These are phyloP conservation scores for Falcunculus frontatus DNA, from an alignment of 2,113 vertebrate genomes.

Conservation along the genomic window DNA sequence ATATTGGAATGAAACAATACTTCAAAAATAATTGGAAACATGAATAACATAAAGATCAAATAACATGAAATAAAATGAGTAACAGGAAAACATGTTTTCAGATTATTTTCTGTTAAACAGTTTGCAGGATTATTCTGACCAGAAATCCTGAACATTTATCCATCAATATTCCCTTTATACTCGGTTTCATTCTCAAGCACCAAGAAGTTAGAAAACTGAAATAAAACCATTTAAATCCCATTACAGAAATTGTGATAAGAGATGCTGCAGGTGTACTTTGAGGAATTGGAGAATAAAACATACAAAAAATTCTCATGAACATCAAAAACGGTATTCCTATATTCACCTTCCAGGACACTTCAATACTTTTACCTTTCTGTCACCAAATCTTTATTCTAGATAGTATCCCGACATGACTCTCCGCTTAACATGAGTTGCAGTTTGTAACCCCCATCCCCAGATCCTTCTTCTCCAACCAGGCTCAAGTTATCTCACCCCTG, in stretches of 20 bases:
- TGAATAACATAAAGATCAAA: background rate
- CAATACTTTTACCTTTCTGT: background rate
- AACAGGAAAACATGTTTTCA: background rate
- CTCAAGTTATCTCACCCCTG: background rate
- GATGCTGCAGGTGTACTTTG: background rate
- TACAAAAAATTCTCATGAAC: background rate
- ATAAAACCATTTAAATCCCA: background rate
- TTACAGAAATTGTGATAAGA: background rate
- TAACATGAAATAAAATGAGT: background rate
- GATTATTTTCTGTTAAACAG: background rate
- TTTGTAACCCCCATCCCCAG: no score
- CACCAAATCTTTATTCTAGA: background rate
- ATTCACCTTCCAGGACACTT: background rate
- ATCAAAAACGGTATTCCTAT: fast-evolving
- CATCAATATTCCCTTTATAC: background rate
- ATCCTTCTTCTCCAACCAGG: background rate
- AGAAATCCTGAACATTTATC: background rate
- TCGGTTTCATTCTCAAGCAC: background rate
- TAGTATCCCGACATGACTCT: fast-evolving
- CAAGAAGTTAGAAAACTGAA: background rate
- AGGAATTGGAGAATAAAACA: background rate
- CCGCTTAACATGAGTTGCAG: background rate
- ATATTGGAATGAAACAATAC: background rate
- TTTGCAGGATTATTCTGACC: background rate
- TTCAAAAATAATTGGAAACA: background rate